Percentiles rank a stretch among this genome's conserved stretches.
Evolutionary conservation across 2,113 vertebrate species (phyloP).

Genomic region (Rhegmatorhina hoffmannsi): DNA sequence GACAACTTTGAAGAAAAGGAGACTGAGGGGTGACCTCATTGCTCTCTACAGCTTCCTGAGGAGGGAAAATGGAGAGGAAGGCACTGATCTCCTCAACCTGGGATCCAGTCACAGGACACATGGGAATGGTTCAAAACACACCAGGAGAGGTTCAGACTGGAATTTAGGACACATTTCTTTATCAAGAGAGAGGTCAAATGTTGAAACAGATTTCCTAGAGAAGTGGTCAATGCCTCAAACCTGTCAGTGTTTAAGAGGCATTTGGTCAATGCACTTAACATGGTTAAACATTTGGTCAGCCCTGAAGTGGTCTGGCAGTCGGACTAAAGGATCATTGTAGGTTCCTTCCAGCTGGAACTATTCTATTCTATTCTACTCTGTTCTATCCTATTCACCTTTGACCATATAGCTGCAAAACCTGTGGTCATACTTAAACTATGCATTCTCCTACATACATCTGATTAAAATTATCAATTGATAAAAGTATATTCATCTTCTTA

Average conservation of each 20-base stretch:
- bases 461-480: neutral
- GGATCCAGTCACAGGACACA: neutral
- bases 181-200: rapidly evolving
- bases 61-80: neutral
- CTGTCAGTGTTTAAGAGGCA: neutral
- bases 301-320: neutral
- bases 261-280: neutral
- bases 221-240: rapidly evolving
- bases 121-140: neutral
- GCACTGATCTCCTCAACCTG: neutral
- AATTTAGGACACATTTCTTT: neutral
- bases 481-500: neutral
- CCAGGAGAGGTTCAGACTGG: neutral
- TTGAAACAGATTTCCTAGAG: neutral
- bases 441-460: neutral
- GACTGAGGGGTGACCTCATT: neutral
- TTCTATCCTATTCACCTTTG: neutral
- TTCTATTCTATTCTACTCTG: neutral
- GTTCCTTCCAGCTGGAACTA: neutral
- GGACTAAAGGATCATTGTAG: neutral
- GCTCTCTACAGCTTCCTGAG: neutral
- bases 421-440: neutral
- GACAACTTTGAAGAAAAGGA: neutral
- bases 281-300: neutral
- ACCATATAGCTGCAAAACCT: neutral